Conservation (phyloP, 2,113 vertebrate genomes). For the Mesembrinibis cayennensis region DNA sequence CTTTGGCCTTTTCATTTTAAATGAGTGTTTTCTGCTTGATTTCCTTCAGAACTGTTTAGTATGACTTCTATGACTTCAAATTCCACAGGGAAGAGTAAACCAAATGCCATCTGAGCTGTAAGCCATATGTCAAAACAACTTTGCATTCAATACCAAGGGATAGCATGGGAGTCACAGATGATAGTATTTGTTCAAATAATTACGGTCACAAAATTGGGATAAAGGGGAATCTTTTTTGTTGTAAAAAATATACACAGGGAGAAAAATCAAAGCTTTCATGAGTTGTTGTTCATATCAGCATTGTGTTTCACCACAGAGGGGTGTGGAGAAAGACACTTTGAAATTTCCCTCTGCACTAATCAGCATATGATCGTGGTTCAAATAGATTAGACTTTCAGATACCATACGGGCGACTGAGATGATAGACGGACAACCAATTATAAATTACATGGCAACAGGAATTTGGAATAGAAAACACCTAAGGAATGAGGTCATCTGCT, state of each 20-base stretch:
- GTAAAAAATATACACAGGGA: not conserved
- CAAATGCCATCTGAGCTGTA: constrained; percentile 8
- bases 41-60: not conserved
- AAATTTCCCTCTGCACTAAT: not conserved
- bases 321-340: not conserved
- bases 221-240: not conserved
- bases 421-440: not conserved
- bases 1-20: not conserved
- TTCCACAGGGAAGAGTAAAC: constrained; percentile 33
- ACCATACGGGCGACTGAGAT: not conserved
- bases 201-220: not conserved
- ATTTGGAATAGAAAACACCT: not conserved
- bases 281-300: not conserved
- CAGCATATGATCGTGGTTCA: not conserved
- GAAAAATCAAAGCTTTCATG: not conserved
- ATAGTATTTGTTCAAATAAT: not conserved
- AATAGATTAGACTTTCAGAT: not conserved
- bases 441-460: not conserved
- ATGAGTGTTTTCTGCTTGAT: not conserved
- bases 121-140: not conserved
- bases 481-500: not conserved
- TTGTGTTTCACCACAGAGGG: not conserved
- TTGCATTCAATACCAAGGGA: not conserved
- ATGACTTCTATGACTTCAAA: not conserved
- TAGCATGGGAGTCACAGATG: not conserved